Conservation (phyloP, 2,113 vertebrate genomes). For the Chaetura pelagica region DNA sequence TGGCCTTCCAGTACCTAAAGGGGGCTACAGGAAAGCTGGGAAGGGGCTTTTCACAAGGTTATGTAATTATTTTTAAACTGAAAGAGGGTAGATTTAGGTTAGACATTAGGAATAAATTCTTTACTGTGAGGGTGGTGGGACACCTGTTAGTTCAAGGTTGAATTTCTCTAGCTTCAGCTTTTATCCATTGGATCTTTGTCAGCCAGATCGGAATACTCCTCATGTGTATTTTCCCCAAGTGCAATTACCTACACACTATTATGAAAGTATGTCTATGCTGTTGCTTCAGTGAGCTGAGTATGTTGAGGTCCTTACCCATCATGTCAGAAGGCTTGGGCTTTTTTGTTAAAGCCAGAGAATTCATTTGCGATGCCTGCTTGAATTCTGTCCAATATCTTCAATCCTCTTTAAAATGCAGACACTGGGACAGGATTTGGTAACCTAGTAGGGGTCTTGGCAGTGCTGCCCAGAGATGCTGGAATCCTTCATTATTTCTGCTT, state of each 20-base stretch:
- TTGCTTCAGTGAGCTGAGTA: not conserved
- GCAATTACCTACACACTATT: not conserved
- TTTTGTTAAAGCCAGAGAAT: constrained; percentile 7
- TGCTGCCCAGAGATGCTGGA: not conserved
- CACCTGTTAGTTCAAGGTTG: not conserved
- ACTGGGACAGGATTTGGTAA: not conserved
- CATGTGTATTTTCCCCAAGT: not conserved
- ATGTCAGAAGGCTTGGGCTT: not conserved
- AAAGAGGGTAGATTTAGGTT: too few species aligned
- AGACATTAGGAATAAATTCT: too few species aligned
- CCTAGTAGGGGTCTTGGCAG: not conserved
- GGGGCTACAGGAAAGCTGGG: too few species aligned
- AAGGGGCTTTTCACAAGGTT: too few species aligned
- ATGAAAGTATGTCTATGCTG: not conserved
- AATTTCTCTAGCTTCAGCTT: constrained; percentile 1
- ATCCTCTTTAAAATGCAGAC: constrained; percentile 46
- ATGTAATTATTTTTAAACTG: too few species aligned
- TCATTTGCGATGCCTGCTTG: constrained; percentile 17
- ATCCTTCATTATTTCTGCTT: constrained; percentile 42
- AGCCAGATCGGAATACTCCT: not conserved
- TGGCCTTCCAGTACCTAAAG: too few species aligned
- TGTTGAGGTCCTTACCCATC: not conserved
- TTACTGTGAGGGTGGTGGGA: too few species aligned
- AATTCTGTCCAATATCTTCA: constrained; percentile 26
- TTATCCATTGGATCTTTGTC: not conserved